Evolutionary conservation across 1,140 invertebrate genomes (phyloP).

Genomic region (Drosophila cardini): DNA sequence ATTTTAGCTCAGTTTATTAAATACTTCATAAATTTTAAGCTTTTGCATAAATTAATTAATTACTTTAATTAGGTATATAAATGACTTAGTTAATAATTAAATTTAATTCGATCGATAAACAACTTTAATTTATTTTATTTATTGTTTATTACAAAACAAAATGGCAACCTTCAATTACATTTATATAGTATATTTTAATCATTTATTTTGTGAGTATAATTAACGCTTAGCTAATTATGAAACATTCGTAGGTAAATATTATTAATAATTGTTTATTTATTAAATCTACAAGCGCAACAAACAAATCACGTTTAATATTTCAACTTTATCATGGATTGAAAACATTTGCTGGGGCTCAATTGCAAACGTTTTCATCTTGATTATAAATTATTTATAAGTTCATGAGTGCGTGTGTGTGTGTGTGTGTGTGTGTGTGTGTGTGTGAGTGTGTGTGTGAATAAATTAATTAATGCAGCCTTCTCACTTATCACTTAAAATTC

Average conservation of each 20-base stretch:
- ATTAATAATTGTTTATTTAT: slow-evolving; percentile 13
- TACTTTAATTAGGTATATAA: slow-evolving; percentile 18
- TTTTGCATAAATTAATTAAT: slow-evolving; percentile 11
- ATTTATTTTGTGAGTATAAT: slow-evolving; percentile 1
- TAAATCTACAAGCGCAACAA: slow-evolving; percentile 4
- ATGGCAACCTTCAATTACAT: slow-evolving; percentile 61
- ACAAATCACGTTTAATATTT: slow-evolving; percentile 6
- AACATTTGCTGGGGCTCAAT: slow-evolving; percentile 76
- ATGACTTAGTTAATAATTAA: slow-evolving; percentile 23
- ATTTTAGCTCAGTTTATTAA: slow-evolving; percentile 28
- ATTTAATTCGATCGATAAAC: slow-evolving; percentile 27
- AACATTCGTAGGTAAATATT: slow-evolving; percentile 27
- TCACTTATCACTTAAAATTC: slow-evolving; percentile 38
- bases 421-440: slow-evolving; percentile 32
- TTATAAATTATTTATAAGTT: slow-evolving; percentile 33
- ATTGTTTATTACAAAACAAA: slow-evolving; percentile 49
- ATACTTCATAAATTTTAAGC: slow-evolving; percentile 27
- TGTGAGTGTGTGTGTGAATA: slow-evolving; percentile 21
- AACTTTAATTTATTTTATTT: slow-evolving; percentile 26
- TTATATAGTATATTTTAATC: slow-evolving; percentile 23
- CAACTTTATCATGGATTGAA: slow-evolving; percentile 48
- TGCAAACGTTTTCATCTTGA: slow-evolving; percentile 69
- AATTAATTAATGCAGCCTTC: slow-evolving; percentile 33
- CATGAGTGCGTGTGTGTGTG: slow-evolving; percentile 17
- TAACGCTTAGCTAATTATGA: slow-evolving; percentile 38